These are phyloP conservation scores for Periophthalmodon schlosseri DNA, from an alignment of 2,113 vertebrate genomes.

Conservation along the genomic window DNA sequence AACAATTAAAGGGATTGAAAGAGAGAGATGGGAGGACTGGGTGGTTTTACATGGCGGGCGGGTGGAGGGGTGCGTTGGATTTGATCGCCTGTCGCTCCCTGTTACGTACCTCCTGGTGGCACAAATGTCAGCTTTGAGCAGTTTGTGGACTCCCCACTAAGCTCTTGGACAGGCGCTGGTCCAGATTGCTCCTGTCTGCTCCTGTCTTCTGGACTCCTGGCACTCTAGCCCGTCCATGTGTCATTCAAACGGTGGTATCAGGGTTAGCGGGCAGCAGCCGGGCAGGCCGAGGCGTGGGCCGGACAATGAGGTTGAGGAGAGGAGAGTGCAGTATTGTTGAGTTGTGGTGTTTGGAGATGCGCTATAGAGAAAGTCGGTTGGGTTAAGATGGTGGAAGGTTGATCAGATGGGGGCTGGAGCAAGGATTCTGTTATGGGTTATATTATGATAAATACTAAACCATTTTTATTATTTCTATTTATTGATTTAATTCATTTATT, in stretches of 20 bases:
- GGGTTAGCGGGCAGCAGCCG: constrained; percentile 56
- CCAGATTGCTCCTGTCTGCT: constrained; percentile 80
- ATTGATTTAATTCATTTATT: too few species aligned
- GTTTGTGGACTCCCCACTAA: constrained; percentile 83
- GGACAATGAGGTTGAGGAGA: constrained; percentile 12
- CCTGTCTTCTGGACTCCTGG: constrained; percentile 83
- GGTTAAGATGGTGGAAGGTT: not conserved
- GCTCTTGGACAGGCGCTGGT: constrained; percentile 77
- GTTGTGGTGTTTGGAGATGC: not conserved
- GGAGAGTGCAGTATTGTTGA: not conserved
- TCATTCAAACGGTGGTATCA: constrained; percentile 71
- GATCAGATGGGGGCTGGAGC: too few species aligned
- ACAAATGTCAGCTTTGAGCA: constrained; percentile 85
- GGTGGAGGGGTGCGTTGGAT: constrained; percentile 50
- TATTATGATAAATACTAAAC: too few species aligned
- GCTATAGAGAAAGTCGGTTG: not conserved
- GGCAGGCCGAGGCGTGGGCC: constrained; percentile 25
- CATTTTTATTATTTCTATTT: too few species aligned
- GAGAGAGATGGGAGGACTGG: constrained; percentile 67
- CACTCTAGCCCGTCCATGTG: constrained; percentile 77
- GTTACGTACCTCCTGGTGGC: constrained; percentile 80
- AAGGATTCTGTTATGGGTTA: too few species aligned
- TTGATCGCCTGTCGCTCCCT: constrained; percentile 71
- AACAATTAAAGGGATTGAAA: constrained; percentile 68
- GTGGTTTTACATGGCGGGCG: constrained; percentile 20